Evolutionary conservation across 2,113 vertebrate species (phyloP).

Genomic region (Ochotona princeps): DNA sequence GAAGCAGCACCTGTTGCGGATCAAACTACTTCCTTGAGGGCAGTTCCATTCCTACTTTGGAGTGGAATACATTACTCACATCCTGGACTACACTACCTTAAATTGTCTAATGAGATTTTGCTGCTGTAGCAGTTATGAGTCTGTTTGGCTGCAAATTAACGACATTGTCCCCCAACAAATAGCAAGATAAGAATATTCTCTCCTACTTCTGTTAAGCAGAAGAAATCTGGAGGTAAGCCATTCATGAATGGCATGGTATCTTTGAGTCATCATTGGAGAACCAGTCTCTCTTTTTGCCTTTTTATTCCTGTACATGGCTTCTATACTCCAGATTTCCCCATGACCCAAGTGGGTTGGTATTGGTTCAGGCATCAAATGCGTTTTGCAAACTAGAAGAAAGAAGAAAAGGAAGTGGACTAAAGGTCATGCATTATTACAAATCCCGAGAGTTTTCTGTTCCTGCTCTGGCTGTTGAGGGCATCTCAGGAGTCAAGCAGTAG

Average conservation of each 20-base stretch:
- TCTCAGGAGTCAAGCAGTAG: too few species aligned
- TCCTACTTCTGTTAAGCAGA: slow-evolving; percentile 17
- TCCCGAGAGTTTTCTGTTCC: too few species aligned
- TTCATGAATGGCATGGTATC: background rate
- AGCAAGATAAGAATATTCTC: background rate
- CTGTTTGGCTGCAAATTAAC: slow-evolving; percentile 14
- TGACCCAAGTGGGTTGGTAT: background rate
- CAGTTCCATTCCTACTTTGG: background rate
- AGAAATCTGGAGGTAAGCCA: slow-evolving; percentile 2
- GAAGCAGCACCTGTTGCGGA: background rate
- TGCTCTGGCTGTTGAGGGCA: too few species aligned
- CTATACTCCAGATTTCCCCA: slow-evolving; percentile 12
- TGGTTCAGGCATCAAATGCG: background rate
- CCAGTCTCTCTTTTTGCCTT: background rate
- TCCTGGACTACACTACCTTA: background rate
- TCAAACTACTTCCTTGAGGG: background rate
- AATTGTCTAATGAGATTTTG: slow-evolving; percentile 10
- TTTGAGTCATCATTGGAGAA: background rate
- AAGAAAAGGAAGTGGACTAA: background rate
- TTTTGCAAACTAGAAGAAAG: slow-evolving; percentile 46
- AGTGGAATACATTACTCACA: background rate
- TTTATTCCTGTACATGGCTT: background rate
- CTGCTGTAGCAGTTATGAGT: background rate
- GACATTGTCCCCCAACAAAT: background rate
- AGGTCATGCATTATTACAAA: background rate